Percentiles rank a stretch among this genome's conserved stretches.
Evolutionary conservation across 2,888 invertebrate species (phyloP).

Genomic region (Chrysomela aeneicollis): DNA sequence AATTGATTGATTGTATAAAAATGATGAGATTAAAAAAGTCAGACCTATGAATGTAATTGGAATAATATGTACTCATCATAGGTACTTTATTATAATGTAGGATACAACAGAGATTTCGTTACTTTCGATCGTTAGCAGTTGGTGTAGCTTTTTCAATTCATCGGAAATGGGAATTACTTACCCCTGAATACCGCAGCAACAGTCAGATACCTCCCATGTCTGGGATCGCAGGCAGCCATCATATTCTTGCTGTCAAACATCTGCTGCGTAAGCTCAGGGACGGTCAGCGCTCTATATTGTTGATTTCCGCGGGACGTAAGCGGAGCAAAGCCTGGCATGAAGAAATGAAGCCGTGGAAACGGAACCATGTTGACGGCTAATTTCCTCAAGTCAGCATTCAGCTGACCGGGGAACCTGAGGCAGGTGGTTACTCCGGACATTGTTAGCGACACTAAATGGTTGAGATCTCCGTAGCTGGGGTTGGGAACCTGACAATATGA

Average conservation of each 20-base stretch:
- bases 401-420: slow-evolving; percentile 88
- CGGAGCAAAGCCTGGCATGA: slow-evolving; percentile 96
- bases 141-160: no score
- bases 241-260: slow-evolving; percentile 82
- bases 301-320: slow-evolving; percentile 89
- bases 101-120: no score
- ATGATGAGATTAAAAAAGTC: no score
- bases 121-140: no score
- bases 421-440: slow-evolving; percentile 88
- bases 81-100: no score
- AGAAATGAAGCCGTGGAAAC: slow-evolving; percentile 94
- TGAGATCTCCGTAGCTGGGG: slow-evolving; percentile 89
- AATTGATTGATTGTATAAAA: no score
- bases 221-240: slow-evolving; percentile 81
- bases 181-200: slow-evolving; percentile 76
- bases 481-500: slow-evolving; percentile 64
- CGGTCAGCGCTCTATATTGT: slow-evolving; percentile 73
- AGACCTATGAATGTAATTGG: no score
- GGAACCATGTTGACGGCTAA: slow-evolving; percentile 97
- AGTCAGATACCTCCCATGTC: slow-evolving; percentile 74
- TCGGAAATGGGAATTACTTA: slow-evolving; percentile 2
- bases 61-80: no score
- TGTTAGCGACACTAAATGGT: slow-evolving; percentile 86
- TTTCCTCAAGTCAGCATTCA: slow-evolving; percentile 92
- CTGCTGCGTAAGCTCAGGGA: slow-evolving; percentile 80